Base-by-base conservation (phyloP, 2,797 vertebrate genomes). In the Apogon talboti region DNA sequence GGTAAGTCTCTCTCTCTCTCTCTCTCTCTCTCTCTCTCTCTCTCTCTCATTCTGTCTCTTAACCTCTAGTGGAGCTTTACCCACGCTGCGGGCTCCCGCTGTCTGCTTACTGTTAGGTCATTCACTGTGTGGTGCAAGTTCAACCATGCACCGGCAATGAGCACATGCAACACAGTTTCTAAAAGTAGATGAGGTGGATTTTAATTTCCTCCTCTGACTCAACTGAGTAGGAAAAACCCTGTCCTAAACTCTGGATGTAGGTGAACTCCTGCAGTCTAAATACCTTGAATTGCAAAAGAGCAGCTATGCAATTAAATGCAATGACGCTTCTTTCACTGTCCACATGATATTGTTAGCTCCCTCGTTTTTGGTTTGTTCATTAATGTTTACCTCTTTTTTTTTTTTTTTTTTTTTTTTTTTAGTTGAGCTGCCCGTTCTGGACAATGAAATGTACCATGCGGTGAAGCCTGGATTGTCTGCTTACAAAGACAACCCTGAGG, bases 401-500 rank as follows among this genome's bases (percentile, higher is more conserved):
- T 42, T n/a, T 24, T 2, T 24, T 24, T 24, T 65, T 57, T 24
- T 2, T 24, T 24, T 24, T 65, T 54, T 76, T 82, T 88, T 91
- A 98, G 93, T 90, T 55, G 92, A 94, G 43, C 93, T 96, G 82
- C 96, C 96, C 7, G 92, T 97, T 74, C 78, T 99, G 84, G 96
- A 97, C 91, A 95, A 95, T 82, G 98, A 99, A 91, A 91, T 99
- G 86, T 99, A 96, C 90, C 95, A 98, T 7, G 97, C 96, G 40
- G 95, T 99, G 86, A 99, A 99, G 81, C 98, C 98, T 12, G 98
- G 98, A 72, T 93, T 99, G 66, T 99, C 98, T 79, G 95, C 96
- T 1, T 99, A 97, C 74, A 96, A 94, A 82, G 95, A 98, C 90
- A 93, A 94, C 44, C 97, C 96, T 30, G 93, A 97, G 65, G 92